Conservation (phyloP, 2,888 invertebrate species). For the Leuctra nigra region DNA sequence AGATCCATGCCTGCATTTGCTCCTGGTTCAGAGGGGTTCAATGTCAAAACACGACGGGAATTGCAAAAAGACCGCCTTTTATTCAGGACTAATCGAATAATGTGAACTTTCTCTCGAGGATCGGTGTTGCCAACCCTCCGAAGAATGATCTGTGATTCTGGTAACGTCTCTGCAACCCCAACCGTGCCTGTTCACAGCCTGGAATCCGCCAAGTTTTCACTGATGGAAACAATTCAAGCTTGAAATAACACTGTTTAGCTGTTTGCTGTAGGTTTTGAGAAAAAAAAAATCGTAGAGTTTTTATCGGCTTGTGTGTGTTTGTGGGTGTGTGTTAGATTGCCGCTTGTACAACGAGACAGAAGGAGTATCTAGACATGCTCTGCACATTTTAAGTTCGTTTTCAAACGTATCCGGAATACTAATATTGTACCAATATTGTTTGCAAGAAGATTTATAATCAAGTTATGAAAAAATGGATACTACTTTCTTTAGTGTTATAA, state of each 20-base stretch:
- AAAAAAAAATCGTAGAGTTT: background rate
- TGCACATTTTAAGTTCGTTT: slow-evolving; percentile 1
- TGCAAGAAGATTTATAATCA: too few species aligned
- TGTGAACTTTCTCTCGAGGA: slow-evolving; percentile 2
- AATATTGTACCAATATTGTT: too few species aligned
- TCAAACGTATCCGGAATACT: background rate
- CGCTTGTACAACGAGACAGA: background rate
- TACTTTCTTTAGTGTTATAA: too few species aligned
- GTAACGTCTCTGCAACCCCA: background rate
- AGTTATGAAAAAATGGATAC: too few species aligned
- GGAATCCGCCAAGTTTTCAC: background rate
- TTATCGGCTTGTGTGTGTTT: background rate
- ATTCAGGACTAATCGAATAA: slow-evolving; percentile 12
- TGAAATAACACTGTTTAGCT: slow-evolving; percentile 7
- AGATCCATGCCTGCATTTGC: background rate
- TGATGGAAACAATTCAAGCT: slow-evolving; percentile 2
- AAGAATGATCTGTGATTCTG: background rate
- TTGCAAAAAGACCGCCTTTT: slow-evolving; percentile 11
- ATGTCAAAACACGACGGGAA: slow-evolving; percentile 17
- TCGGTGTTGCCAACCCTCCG: background rate
- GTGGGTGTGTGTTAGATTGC: background rate
- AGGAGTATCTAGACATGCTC: background rate
- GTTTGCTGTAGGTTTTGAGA: background rate
- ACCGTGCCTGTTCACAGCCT: slow-evolving; percentile 7
- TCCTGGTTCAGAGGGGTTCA: background rate